Percentiles rank a stretch among this genome's conserved stretches.
Evolutionary conservation across 2,797 vertebrate genomes (phyloP).

Genomic region (Melopsittacus undulatus): DNA sequence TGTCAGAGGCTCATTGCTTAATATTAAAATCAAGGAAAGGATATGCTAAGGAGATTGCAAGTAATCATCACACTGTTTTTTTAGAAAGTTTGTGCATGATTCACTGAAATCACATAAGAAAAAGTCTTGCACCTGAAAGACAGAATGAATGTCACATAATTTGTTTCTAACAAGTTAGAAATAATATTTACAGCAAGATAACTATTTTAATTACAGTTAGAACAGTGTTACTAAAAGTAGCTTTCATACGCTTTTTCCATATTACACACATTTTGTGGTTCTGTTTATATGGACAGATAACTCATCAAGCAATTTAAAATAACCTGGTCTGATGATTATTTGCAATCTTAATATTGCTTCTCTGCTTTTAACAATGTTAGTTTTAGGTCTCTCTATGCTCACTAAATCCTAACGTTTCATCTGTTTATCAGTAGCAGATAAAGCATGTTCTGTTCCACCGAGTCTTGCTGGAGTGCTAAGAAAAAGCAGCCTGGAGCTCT

Average conservation of each 20-base stretch:
- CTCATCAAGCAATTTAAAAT: background rate
- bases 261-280: background rate
- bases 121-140: background rate
- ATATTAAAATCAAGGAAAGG: background rate
- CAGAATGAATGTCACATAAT: background rate
- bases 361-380: background rate
- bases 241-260: background rate
- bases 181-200: background rate
- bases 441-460: slow-evolving; percentile 32
- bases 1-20: background rate
- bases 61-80: background rate
- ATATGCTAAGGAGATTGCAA: background rate
- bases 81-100: background rate
- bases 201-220: background rate
- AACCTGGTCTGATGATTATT: background rate
- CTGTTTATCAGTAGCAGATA: background rate
- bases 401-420: background rate
- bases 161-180: background rate
- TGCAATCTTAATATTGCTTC: background rate
- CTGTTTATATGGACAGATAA: background rate
- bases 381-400: background rate
- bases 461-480: background rate
- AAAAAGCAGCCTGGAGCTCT: background rate
- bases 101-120: background rate
- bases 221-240: background rate